Conservation (phyloP, 2,797 vertebrate genomes). For the Todus mexicanus region DNA sequence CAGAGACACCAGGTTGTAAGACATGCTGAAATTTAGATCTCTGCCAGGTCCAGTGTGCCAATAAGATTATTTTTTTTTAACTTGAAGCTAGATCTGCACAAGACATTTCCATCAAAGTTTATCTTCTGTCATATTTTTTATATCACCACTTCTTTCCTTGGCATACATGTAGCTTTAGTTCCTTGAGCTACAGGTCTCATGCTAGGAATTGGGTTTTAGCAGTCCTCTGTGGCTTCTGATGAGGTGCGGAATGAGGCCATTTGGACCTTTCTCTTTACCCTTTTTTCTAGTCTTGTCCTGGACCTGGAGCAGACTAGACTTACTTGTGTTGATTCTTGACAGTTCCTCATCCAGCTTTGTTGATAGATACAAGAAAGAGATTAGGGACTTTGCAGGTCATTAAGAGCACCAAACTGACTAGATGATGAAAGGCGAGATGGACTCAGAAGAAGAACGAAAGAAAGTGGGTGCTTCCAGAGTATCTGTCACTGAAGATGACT, state of each 20-base stretch:
- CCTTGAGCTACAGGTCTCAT: neutral
- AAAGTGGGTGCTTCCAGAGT: neutral
- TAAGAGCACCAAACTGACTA: neutral
- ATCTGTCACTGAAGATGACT: neutral
- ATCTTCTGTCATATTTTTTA: neutral
- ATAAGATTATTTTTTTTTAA: neutral
- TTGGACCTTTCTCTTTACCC: neutral
- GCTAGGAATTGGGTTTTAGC: neutral
- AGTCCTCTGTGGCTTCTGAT: neutral
- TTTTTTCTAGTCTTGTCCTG: neutral
- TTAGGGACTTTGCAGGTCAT: neutral
- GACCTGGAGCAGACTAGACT: neutral
- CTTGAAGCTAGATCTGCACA: neutral
- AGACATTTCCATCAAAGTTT: neutral
- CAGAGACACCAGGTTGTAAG: neutral
- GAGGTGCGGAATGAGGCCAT: neutral
- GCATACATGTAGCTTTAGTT: neutral
- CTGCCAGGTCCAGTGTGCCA: neutral
- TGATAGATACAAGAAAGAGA: neutral
- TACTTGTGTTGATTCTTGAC: neutral
- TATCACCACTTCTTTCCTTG: neutral
- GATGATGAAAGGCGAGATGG: neutral
- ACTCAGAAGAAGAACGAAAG: neutral
- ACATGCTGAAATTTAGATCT: neutral
- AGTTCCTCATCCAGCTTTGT: neutral